Evolutionary conservation across 1,140 invertebrate genomes (phyloP).

Genomic region (Heliothis subflexa): DNA sequence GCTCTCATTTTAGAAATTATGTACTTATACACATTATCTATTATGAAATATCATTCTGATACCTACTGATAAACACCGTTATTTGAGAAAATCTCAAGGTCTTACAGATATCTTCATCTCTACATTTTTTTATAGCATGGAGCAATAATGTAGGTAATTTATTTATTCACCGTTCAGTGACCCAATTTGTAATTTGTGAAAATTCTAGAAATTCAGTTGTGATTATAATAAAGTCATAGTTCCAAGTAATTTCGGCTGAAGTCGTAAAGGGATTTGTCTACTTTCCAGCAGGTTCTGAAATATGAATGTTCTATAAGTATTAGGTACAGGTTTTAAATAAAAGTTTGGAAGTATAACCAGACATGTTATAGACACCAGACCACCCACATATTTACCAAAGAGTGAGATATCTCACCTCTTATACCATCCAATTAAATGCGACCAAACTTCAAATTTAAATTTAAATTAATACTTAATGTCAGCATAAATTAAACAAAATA

Average conservation of each 20-base stretch:
- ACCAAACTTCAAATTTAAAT: background rate
- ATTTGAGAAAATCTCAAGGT: conserved; percentile 6
- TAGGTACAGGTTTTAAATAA: no score
- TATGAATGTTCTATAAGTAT: no score
- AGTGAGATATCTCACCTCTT: no score
- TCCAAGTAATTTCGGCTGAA: no score
- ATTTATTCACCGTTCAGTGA: background rate
- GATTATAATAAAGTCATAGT: no score
- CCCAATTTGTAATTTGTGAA: background rate
- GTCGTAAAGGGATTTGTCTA: no score
- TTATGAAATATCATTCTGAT: background rate
- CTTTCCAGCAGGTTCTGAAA: no score
- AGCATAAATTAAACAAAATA: background rate
- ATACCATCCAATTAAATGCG: no score
- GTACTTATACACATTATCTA: background rate
- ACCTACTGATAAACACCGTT: conserved; percentile 19
- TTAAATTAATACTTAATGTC: no score
- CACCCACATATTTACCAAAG: no score
- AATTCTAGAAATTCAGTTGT: background rate
- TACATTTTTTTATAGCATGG: background rate
- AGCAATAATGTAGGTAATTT: background rate
- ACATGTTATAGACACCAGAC: no score
- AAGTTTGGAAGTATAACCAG: no score
- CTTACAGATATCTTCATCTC: conserved; percentile 16
- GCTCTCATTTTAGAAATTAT: background rate